These are phyloP conservation scores for Crocuta crocuta DNA, from an alignment of 2,113 vertebrate genomes.

Conservation along the genomic window DNA sequence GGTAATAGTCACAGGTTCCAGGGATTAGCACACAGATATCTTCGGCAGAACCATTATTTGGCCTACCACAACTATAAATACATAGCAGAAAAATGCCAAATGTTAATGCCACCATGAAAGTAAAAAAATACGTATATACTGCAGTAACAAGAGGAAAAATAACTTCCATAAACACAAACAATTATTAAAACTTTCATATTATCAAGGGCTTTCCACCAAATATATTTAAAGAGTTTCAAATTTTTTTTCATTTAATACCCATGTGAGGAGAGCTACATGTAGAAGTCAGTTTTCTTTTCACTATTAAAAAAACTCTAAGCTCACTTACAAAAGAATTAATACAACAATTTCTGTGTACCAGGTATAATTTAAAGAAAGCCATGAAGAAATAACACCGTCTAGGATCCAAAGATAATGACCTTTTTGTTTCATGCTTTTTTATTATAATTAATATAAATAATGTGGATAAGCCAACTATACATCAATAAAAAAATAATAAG, in stretches of 20 bases:
- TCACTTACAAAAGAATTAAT: not conserved
- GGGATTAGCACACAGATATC: not conserved
- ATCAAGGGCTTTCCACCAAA: not conserved
- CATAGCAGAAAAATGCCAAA: not conserved
- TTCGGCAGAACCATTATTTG: not conserved
- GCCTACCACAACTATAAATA: not conserved
- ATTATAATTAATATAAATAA: slow-evolving; percentile 29
- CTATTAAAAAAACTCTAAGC: not conserved
- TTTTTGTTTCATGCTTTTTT: not conserved
- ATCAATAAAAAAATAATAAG: not conserved
- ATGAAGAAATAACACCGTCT: not conserved
- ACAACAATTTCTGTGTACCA: not conserved
- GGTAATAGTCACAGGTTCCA: not conserved
- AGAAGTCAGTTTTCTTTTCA: not conserved
- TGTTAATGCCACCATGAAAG: not conserved
- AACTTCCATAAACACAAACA: not conserved
- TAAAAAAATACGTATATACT: not conserved
- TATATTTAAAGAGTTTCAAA: not conserved
- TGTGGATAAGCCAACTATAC: not conserved
- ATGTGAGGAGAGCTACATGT: not conserved
- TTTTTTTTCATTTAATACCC: not conserved
- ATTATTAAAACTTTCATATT: not conserved
- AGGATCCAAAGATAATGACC: not conserved
- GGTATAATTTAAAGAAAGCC: not conserved
- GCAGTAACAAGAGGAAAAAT: not conserved